A percentile compares a stretch with the other conserved stretches of the same genome.
Evolutionary conservation across 2,797 vertebrate species (phyloP).

Genomic region (Squalus acanthias): DNA sequence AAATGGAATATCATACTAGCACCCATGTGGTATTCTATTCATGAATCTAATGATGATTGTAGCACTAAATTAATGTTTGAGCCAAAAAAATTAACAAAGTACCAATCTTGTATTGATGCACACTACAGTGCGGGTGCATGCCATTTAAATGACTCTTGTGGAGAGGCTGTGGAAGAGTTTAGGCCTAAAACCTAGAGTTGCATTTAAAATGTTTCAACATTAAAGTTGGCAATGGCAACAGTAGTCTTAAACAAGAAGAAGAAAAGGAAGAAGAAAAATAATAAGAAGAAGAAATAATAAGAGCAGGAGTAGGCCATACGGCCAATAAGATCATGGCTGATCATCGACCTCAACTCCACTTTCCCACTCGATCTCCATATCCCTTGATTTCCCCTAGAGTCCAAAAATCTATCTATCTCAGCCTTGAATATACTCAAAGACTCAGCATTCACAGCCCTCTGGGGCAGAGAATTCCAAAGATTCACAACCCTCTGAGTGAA

Average conservation of each 20-base stretch:
- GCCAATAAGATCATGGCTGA: too few species aligned
- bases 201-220: constrained; percentile 1
- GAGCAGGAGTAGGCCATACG: too few species aligned
- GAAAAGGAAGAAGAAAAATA: too few species aligned
- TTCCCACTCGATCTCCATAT: too few species aligned
- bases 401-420: too few species aligned
- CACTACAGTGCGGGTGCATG: background rate
- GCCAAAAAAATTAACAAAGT: background rate
- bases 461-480: too few species aligned
- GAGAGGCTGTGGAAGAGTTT: background rate
- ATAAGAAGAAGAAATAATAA: too few species aligned
- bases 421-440: too few species aligned
- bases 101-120: background rate
- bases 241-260: background rate
- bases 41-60: background rate
- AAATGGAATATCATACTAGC: background rate
- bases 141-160: background rate
- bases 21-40: background rate
- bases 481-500: too few species aligned
- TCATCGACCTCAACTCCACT: too few species aligned
- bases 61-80: background rate
- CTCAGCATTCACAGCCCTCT: too few species aligned
- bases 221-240: background rate
- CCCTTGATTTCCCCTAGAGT: too few species aligned
- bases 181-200: background rate